Evolutionary conservation across 2,888 invertebrate genomes (phyloP), one percentile per base, ranked within the genome.

Genomic region (Stratiomys singularior): DNA sequence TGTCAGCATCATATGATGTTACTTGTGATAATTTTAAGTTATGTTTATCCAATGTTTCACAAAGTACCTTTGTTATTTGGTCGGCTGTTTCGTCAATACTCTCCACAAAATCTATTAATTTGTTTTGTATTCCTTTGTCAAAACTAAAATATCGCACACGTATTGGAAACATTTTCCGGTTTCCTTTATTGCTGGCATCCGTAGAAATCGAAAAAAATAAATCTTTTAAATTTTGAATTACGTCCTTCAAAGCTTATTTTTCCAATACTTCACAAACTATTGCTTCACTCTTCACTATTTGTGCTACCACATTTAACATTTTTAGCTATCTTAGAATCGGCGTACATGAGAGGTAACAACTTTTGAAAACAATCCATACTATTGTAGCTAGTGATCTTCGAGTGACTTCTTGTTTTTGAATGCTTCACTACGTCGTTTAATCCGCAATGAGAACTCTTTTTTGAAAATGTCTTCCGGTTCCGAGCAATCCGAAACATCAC

Each of bases 231-330:
- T 52, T 52, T 52, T 52, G 4, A 9, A 52, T 52, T 9, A 13
- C 52, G 15, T 52, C 3, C 52, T 52, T 52, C 52, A 52, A 52
- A 52, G 52, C 18, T 52, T 52, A 5, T 13, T 52, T 52, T 13
- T 5, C 7, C 52, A 52, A 52, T 9, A 52, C 52, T 52, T 52
- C 52, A 52, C 52, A 52, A 52, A 52, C 15, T 18, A 52, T 52
- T 52, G 52, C 4, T 52, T 52, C 18, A 52, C n/a, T 52, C 4
- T 52, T 52, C 18, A 52, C n/a, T 52, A 4, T 52, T 52, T 52
- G 52, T 52, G 4, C 52, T 52, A 52, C 52, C 52, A 52, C 52
- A 52, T 52, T 52, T 4, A 52, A 52, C 18, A 52, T 52, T 52
- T 15, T 15, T 52, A 52, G 52, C 52, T 4, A 52, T 13, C 52